A percentile compares a stretch with the other conserved stretches of the same genome.
Conservation (phyloP, 1,140 invertebrate genomes). For the Drosophila insularis region DNA sequence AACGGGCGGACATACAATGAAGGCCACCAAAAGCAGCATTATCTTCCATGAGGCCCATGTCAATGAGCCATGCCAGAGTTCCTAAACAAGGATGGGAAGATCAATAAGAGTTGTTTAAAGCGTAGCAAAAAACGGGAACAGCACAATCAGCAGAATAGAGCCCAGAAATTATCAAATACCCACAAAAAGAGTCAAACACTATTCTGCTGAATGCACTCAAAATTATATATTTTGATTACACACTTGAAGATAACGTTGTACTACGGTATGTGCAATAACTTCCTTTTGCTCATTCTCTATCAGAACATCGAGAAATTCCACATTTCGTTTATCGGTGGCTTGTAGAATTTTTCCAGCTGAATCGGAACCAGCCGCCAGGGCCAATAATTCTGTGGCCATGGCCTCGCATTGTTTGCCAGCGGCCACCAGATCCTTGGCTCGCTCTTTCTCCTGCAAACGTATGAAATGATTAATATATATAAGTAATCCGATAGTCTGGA, state of each 20-base stretch:
- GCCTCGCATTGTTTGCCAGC: slow-evolving; percentile 97
- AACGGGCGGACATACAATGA: slow-evolving; percentile 96
- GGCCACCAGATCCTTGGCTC: slow-evolving; percentile 96
- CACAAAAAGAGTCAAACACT: neutral
- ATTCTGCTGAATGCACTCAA: neutral
- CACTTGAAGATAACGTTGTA: slow-evolving; percentile 93
- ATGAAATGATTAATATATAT: neutral
- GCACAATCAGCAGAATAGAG: neutral
- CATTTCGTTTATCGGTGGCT: slow-evolving; percentile 94
- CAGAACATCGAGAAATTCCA: slow-evolving; percentile 97
- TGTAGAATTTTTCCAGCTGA: slow-evolving; percentile 95
- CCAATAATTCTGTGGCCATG: slow-evolving; percentile 98
- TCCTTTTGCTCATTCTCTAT: slow-evolving; percentile 99
- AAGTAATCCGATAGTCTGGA: neutral
- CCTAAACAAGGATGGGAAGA: slow-evolving; percentile 83
- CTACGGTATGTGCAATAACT: slow-evolving; percentile 95
- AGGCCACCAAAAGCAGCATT: slow-evolving; percentile 94
- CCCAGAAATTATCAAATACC: no score
- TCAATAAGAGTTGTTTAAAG: neutral
- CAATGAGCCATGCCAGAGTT: slow-evolving; percentile 97
- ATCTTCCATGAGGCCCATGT: slow-evolving; percentile 98
- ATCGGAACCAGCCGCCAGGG: slow-evolving; percentile 95
- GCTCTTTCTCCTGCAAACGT: slow-evolving; percentile 92
- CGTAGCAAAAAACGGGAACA: slow-evolving; percentile 24
- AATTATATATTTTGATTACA: slow-evolving; percentile 65